Conservation (phyloP, 2,888 invertebrate genomes). For the Yponomeuta evonymella region DNA sequence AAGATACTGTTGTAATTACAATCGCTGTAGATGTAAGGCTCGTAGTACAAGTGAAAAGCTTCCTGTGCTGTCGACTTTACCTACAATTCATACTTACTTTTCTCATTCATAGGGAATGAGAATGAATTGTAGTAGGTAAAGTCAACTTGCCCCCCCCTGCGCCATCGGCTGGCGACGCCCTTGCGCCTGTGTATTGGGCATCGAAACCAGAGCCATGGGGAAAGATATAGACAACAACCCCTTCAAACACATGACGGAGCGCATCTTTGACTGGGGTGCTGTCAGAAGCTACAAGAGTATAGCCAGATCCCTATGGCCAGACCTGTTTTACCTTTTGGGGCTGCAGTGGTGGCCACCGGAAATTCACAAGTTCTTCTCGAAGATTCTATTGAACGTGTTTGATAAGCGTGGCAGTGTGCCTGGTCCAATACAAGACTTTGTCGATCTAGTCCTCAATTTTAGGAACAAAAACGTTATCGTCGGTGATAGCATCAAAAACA, state of each 20-base stretch:
- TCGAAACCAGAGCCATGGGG: constrained; percentile 36
- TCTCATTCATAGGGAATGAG: too few relatives aligned
- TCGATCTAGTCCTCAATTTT: constrained; percentile 43
- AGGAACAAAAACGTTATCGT: constrained; percentile 34
- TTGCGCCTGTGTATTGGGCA: constrained; percentile 48
- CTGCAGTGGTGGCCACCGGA: constrained; percentile 17
- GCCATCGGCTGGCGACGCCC: too few relatives aligned
- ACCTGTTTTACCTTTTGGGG: constrained; percentile 33
- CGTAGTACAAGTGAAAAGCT: too few relatives aligned
- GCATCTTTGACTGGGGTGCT: constrained; percentile 26
- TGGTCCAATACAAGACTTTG: constrained; percentile 41
- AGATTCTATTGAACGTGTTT: constrained; percentile 17
- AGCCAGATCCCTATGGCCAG: constrained; percentile 35
- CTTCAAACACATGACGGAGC: constrained; percentile 31
- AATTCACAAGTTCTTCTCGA: constrained; percentile 13
- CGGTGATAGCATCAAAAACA: constrained; percentile 41
- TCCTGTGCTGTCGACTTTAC: too few relatives aligned
- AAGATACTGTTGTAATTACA: too few relatives aligned
- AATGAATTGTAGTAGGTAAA: too few relatives aligned
- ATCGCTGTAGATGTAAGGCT: too few relatives aligned
- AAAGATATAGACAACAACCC: constrained; percentile 32
- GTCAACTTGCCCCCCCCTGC: too few relatives aligned
- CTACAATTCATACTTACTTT: too few relatives aligned
- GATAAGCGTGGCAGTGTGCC: constrained; percentile 36
- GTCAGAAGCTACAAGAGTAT: constrained; percentile 25